A percentile compares a stretch with the other conserved stretches of the same genome.
These are phyloP conservation scores for Lutjanus erythropterus DNA, from an alignment of 2,113 vertebrate genomes.

Conservation along the genomic window DNA sequence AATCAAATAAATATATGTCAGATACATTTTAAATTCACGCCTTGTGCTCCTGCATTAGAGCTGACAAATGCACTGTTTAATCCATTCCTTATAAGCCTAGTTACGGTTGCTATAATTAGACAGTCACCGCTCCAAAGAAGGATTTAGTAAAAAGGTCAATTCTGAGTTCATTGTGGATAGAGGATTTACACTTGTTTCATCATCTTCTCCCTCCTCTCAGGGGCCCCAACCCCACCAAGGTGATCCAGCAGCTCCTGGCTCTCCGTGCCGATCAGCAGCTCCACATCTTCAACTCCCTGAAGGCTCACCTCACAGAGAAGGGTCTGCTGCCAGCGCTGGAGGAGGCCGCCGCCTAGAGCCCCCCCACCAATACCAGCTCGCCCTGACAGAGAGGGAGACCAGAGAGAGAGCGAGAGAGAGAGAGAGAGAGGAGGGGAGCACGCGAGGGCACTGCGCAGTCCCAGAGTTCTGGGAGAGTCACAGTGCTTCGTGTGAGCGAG, in stretches of 20 bases:
- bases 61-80: no score
- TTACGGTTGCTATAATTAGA: no score
- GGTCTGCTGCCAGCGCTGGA: constrained; percentile 87
- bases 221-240: constrained; percentile 95
- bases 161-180: background rate
- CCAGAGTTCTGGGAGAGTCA: constrained; percentile 35
- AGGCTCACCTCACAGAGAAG: constrained; percentile 91
- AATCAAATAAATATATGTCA: no score
- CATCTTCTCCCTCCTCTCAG: constrained; percentile 73
- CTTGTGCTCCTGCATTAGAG: no score
- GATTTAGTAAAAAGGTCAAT: no score
- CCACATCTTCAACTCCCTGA: constrained; percentile 95
- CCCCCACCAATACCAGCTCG: background rate
- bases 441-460: constrained; percentile 19
- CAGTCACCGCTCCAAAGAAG: no score
- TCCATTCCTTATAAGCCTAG: no score
- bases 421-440: constrained; percentile 9
- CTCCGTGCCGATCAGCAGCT: constrained; percentile 95
- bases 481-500: constrained; percentile 16
- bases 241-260: constrained; percentile 97
- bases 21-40: no score
- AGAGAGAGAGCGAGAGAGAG: no score
- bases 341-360: constrained; percentile 77
- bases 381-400: constrained; percentile 10
- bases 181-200: background rate